These are phyloP conservation scores for Oscheius sp. DNA, from an alignment of 2,888 invertebrate genomes.

Conservation along the genomic window DNA sequence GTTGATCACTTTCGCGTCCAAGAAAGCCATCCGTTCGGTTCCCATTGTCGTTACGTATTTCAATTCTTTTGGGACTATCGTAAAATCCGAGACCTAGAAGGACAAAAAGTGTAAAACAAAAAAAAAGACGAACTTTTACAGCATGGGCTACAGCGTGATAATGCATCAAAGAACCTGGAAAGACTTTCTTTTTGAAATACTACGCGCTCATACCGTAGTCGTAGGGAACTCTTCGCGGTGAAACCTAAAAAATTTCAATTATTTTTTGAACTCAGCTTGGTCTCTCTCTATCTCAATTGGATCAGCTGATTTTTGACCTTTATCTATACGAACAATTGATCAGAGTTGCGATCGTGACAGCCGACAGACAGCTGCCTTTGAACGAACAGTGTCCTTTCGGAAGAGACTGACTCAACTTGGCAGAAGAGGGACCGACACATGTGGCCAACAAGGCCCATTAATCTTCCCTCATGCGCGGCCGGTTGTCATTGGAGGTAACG, in stretches of 20 bases:
- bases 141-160: conserved; percentile 70
- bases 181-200: too few relatives aligned
- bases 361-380: not conserved
- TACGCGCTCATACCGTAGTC: too few relatives aligned
- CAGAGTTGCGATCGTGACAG: not conserved
- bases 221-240: conserved; percentile 65
- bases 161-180: conserved; percentile 66
- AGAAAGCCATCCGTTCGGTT: conserved; percentile 69
- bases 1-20: conserved; percentile 69
- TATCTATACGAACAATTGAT: not conserved
- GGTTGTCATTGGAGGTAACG: not conserved
- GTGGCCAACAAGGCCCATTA: conserved; percentile 23
- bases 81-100: conserved; percentile 66
- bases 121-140: conserved; percentile 50
- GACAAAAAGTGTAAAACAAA: not conserved
- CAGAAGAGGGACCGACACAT: not conserved
- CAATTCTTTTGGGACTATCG: conserved; percentile 69
- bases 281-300: not conserved
- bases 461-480: conserved; percentile 13
- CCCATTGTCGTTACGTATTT: conserved; percentile 70
- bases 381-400: not conserved
- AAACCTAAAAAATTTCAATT: conserved; percentile 50
- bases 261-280: not conserved
- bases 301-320: not conserved
- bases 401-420: not conserved